Conservation (phyloP, 2,888 invertebrate genomes). For the Euspilapteryx auroguttella region DNA sequence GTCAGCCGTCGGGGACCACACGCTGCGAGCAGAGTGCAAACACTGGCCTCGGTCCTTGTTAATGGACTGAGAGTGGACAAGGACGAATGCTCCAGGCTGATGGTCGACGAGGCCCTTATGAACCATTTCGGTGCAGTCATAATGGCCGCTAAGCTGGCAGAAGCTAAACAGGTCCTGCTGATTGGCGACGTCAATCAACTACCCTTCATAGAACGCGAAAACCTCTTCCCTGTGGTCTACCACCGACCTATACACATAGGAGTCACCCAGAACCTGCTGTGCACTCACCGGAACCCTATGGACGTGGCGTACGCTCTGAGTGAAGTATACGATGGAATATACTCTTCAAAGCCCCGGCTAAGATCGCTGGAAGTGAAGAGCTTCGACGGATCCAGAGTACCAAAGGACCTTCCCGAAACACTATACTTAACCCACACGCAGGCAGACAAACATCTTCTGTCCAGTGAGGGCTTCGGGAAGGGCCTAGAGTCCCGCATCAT, state of each 20-base stretch:
- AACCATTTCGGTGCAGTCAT: slow-evolving; percentile 11
- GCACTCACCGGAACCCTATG: slow-evolving; percentile 7
- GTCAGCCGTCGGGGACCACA: background rate
- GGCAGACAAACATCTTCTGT: slow-evolving; percentile 4
- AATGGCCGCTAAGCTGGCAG: slow-evolving; percentile 8
- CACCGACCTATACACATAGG: slow-evolving; percentile 2
- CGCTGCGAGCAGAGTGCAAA: background rate
- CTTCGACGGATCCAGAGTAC: slow-evolving; percentile 1
- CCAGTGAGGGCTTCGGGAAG: slow-evolving; percentile 4
- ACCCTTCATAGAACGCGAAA: slow-evolving; percentile 11
- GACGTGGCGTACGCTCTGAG: slow-evolving; percentile 9
- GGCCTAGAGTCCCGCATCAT: slow-evolving; percentile 5
- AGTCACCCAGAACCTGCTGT: slow-evolving; percentile 4
- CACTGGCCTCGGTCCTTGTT: slow-evolving; percentile 4
- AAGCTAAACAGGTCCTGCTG: slow-evolving; percentile 7
- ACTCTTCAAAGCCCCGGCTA: slow-evolving; percentile 1
- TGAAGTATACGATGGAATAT: slow-evolving; percentile 2
- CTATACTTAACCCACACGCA: slow-evolving; percentile 8
- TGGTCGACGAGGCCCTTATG: slow-evolving; percentile 11
- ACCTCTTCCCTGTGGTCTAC: slow-evolving; percentile 8
- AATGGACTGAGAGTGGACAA: slow-evolving; percentile 3
- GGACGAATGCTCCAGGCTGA: background rate
- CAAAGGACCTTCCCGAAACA: slow-evolving; percentile 1
- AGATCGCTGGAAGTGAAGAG: background rate
- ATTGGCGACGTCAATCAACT: slow-evolving; percentile 12